phyloP scores from a whole-genome alignment of 2,113 vertebrate species.

The Rousettus leschenaultii region DNA sequence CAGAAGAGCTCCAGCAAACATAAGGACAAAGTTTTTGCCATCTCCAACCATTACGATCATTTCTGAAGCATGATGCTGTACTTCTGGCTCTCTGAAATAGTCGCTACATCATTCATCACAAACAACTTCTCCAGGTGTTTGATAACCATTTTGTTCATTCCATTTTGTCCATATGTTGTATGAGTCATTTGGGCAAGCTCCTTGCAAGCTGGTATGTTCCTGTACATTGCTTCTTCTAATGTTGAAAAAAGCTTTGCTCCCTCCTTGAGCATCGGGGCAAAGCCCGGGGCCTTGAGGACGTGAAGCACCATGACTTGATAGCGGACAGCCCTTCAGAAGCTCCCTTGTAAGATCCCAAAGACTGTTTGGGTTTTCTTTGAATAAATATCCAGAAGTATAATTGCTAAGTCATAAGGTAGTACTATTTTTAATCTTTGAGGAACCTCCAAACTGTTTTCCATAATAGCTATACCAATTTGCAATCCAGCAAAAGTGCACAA shows the following conservation, averaged over 20 bases:
- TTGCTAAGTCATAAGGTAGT: no score
- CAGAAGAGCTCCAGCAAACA: conserved; percentile 95
- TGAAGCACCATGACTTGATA: conserved; percentile 91
- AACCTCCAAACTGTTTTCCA: no score
- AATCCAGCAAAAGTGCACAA: no score
- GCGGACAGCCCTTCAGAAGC: neutral
- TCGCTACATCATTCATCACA: conserved; percentile 98
- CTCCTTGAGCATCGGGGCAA: conserved; percentile 98
- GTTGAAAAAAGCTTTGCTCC: conserved; percentile 98
- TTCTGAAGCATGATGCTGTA: conserved; percentile 97
- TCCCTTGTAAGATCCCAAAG: rapidly evolving
- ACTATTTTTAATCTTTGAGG: no score
- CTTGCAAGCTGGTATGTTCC: conserved; percentile 98
- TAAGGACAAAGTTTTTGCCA: conserved; percentile 97
- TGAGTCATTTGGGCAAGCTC: conserved; percentile 97
- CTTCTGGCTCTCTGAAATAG: conserved; percentile 97
- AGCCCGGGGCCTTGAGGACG: conserved; percentile 96
- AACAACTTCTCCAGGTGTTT: conserved; percentile 98
- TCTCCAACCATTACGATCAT: conserved; percentile 99
- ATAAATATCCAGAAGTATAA: no score
- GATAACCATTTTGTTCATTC: conserved; percentile 99
- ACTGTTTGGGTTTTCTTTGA: no score
- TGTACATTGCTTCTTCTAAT: conserved; percentile 96
- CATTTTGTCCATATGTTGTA: conserved; percentile 96
- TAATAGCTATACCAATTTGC: no score